Percentiles rank a stretch among this genome's conserved stretches.
Evolutionary conservation across 2,797 vertebrate genomes (phyloP).

Genomic region (Neoniphon sammara): DNA sequence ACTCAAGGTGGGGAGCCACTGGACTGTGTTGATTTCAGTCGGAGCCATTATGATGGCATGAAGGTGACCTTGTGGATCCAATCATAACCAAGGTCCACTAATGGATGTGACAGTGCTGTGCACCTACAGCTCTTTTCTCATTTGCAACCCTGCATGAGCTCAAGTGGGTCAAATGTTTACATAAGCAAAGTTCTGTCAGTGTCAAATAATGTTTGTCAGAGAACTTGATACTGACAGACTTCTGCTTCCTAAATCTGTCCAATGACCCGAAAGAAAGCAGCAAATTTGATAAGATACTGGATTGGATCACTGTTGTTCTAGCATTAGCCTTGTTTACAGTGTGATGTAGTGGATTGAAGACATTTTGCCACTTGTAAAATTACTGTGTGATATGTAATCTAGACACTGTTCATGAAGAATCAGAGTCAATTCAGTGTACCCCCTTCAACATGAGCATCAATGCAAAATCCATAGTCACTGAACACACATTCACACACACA

Average conservation of each 20-base stretch:
- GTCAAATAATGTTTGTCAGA: constrained; percentile 1
- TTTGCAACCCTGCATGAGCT: not conserved
- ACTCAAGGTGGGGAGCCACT: constrained; percentile 31
- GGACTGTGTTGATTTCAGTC: constrained; percentile 52
- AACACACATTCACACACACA: constrained; percentile 25
- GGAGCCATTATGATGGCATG: constrained; percentile 62
- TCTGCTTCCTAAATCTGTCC: too few species aligned
- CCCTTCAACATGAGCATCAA: not conserved
- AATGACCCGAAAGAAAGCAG: too few species aligned
- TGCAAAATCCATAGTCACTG: not conserved
- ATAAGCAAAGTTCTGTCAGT: not conserved
- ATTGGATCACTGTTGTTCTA: too few species aligned
- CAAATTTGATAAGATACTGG: too few species aligned
- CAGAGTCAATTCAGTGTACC: not conserved
- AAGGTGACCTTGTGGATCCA: constrained; percentile 82
- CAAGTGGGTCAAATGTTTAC: constrained; percentile 25
- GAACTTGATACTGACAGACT: not conserved
- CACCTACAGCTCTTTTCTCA: constrained; percentile 38
- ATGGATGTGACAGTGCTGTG: constrained; percentile 48
- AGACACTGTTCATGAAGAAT: too few species aligned
- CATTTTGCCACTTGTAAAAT: too few species aligned
- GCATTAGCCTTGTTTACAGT: too few species aligned
- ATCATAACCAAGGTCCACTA: constrained; percentile 52
- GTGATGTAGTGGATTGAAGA: too few species aligned
- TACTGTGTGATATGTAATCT: too few species aligned